Conservation (phyloP, 2,797 vertebrate species). For the Coregonus ussuriensis region DNA sequence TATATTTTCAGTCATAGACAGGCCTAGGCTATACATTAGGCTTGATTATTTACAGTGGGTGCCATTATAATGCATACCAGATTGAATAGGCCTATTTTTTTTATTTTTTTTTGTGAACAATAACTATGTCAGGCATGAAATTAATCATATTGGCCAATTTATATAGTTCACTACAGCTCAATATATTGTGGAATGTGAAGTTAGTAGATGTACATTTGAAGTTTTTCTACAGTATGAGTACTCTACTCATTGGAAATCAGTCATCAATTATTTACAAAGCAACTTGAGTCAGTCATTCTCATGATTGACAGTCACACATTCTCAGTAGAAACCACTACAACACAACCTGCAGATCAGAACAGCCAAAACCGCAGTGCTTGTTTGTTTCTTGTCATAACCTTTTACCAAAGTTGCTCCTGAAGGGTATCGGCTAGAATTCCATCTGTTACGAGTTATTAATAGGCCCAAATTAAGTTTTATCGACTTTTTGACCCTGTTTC, state of each 20-base stretch:
- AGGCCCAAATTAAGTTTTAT: constrained; percentile 45
- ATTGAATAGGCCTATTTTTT: background rate
- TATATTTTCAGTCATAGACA: background rate
- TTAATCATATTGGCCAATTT: background rate
- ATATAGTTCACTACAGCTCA: background rate
- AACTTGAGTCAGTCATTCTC: background rate
- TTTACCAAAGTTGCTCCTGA: constrained; percentile 4
- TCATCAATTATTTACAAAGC: background rate
- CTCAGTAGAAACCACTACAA: background rate
- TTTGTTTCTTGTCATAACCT: constrained; percentile 5
- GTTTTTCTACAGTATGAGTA: background rate
- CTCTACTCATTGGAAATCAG: background rate
- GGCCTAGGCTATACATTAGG: background rate
- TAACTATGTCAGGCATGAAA: background rate
- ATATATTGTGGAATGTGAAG: background rate
- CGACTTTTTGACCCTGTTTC: constrained; percentile 38
- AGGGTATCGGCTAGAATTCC: constrained; percentile 10
- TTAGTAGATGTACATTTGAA: background rate
- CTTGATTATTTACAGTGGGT: background rate
- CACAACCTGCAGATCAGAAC: background rate
- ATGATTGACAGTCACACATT: background rate
- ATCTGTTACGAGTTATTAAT: constrained; percentile 22
- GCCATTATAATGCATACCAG: background rate
- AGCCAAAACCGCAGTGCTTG: background rate
- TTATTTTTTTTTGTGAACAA: background rate